Evolutionary conservation across 2,888 invertebrate species (phyloP).

Genomic region (Homarus gammarus): DNA sequence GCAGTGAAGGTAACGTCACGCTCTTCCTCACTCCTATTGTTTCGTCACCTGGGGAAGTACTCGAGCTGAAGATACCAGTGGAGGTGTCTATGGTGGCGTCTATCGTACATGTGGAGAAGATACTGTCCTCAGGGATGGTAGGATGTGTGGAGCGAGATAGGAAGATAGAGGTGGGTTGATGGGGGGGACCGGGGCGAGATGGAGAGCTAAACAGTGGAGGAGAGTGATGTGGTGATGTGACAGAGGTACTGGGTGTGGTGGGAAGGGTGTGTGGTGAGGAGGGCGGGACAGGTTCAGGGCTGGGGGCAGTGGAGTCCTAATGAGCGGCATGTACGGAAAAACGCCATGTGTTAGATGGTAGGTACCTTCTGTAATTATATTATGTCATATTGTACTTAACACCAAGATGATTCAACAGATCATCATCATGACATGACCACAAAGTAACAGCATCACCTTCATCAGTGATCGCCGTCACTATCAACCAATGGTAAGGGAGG

Average conservation of each 20-base stretch:
- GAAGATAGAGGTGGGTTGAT: background rate
- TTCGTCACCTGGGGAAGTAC: constrained; percentile 15
- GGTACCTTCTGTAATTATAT: no score
- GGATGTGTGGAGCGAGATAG: background rate
- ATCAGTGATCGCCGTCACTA: no score
- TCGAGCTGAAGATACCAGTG: constrained; percentile 39
- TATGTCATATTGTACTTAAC: no score
- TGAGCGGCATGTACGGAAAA: constrained; percentile 9
- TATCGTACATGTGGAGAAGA: background rate
- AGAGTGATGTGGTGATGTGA: background rate
- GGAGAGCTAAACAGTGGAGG: background rate
- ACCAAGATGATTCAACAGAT: no score
- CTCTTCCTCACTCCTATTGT: constrained; percentile 40
- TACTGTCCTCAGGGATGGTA: constrained; percentile 37
- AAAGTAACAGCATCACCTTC: no score
- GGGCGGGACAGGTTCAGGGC: background rate
- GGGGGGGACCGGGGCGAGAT: constrained; percentile 15
- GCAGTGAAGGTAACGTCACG: constrained; percentile 39
- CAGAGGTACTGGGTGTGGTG: background rate
- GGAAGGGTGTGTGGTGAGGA: background rate
- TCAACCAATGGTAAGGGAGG: no score
- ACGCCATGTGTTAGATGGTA: background rate
- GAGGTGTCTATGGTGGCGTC: constrained; percentile 15
- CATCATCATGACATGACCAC: no score
- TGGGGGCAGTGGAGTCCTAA: background rate